These are phyloP conservation scores for Alectoris magna DNA, from an alignment of 2,797 vertebrate genomes.

Conservation along the genomic window DNA sequence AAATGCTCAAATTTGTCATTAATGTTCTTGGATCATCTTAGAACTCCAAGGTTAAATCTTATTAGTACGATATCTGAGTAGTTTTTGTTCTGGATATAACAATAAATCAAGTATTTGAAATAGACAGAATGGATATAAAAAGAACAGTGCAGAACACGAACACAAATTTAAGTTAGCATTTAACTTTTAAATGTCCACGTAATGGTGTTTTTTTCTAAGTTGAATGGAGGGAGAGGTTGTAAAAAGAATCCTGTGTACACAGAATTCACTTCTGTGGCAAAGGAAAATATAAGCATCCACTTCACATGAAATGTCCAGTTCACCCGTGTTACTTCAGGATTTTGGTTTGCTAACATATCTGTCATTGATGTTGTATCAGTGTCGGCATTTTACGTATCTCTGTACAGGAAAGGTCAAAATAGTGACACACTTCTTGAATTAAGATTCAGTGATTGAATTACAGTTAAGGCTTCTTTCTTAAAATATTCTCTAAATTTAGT, in stretches of 20 bases:
- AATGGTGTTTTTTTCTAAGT: not conserved
- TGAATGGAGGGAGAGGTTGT: not conserved
- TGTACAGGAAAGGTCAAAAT: not conserved
- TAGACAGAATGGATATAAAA: not conserved
- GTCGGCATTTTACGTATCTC: not conserved
- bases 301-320: not conserved
- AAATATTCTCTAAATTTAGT: not conserved
- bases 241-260: accelerated
- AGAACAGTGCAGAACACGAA: not conserved
- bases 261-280: not conserved
- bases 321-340: not conserved
- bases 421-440: accelerated
- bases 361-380: not conserved
- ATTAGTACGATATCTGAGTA: not conserved
- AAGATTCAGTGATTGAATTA: not conserved
- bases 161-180: not conserved
- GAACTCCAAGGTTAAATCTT: not conserved
- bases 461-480: not conserved
- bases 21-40: not conserved
- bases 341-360: not conserved
- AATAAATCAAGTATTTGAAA: not conserved
- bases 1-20: not conserved
- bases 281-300: not conserved
- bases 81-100: not conserved
- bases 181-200: not conserved